phyloP scores from a whole-genome alignment of 2,888 invertebrate species.

The Aethes cnicana region DNA sequence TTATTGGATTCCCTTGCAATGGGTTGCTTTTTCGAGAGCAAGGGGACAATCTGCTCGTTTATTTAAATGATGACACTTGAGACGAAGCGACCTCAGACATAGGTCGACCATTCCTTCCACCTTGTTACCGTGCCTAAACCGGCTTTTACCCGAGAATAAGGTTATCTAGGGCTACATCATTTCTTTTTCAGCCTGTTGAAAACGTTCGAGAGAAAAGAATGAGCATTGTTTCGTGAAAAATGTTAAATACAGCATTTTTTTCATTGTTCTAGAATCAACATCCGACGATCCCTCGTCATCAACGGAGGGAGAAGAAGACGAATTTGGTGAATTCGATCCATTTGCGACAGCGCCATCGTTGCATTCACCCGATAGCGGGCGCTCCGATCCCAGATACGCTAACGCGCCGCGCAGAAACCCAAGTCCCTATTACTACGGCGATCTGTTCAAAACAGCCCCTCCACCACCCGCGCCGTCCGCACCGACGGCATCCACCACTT shows the following conservation, averaged over 20 bases:
- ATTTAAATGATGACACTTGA: slow-evolving; percentile 61
- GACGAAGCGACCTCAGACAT: slow-evolving; percentile 56
- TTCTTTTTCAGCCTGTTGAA: too few relatives aligned
- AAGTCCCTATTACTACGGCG: slow-evolving; percentile 92
- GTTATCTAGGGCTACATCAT: slow-evolving; percentile 27
- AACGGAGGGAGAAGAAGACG: slow-evolving; percentile 83
- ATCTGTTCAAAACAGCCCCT: slow-evolving; percentile 84
- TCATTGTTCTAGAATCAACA: slow-evolving; percentile 69
- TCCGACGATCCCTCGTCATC: slow-evolving; percentile 78
- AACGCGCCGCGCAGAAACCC: slow-evolving; percentile 86
- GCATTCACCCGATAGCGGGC: slow-evolving; percentile 87
- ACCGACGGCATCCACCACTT: slow-evolving; percentile 68
- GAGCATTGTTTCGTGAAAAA: background rate
- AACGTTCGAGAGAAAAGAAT: too few relatives aligned
- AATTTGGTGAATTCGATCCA: slow-evolving; percentile 77
- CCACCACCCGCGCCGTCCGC: slow-evolving; percentile 74
- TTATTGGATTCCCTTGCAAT: slow-evolving; percentile 45
- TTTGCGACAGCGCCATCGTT: slow-evolving; percentile 81
- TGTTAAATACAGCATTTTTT: slow-evolving; percentile 21
- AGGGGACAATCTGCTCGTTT: slow-evolving; percentile 51
- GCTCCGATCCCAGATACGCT: slow-evolving; percentile 79
- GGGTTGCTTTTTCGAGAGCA: slow-evolving; percentile 46
- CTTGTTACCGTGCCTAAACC: slow-evolving; percentile 52
- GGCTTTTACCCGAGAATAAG: slow-evolving; percentile 47
- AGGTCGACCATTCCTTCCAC: slow-evolving; percentile 48